Base-by-base conservation (phyloP, 2,888 invertebrate species). In the Cheilosia scutellata region DNA sequence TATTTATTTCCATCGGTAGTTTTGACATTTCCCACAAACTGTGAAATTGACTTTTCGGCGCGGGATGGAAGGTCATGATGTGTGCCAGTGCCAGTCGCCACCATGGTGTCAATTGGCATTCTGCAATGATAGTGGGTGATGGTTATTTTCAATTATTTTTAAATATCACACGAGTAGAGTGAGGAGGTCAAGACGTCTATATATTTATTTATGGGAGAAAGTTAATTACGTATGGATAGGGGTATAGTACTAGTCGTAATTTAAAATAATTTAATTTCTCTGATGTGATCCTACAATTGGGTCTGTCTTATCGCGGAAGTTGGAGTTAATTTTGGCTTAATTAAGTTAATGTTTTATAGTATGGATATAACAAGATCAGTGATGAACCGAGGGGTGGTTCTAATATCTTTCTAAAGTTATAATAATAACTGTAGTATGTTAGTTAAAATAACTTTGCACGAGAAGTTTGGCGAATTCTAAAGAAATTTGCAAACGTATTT, bases 21-120 rank as follows among this genome's bases (percentile, higher is more conserved):
- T 82, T 87, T 87, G 79, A 78, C 82, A 82, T 76, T 87, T 82
- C 68, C 72, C 58, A 79, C 70, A 72, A 77, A 60, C 79, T 79
- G 79, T 79, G 57, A 70, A 66, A 87, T 82, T 74, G 74, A 87
- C 77, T 72, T 20, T 20, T 60, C 25, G 16, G 27, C 37, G 11
- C 11, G 4, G 11, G 58, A 49, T 1, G 20, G 37, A 31, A 76
- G 68, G 80, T 62, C 79, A 80, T 65, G 31, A n/a, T n/a, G n/a
- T n/a, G n/a, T n/a, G n/a, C n/a, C n/a, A 31, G 37, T 4, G 11
- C 11, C 70, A 75, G 51, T 16, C 72, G 47, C 86, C 86, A 80
- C 60, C 86, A 86, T 86, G 0, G 55, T 80, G 71, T 76, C 86
- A 86, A 86, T 86, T 86, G 80, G 40, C 55, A 70, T 62, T 79